These are phyloP conservation scores for Heteromyza rotundicornis DNA, from an alignment of 2,888 invertebrate genomes.

Conservation along the genomic window DNA sequence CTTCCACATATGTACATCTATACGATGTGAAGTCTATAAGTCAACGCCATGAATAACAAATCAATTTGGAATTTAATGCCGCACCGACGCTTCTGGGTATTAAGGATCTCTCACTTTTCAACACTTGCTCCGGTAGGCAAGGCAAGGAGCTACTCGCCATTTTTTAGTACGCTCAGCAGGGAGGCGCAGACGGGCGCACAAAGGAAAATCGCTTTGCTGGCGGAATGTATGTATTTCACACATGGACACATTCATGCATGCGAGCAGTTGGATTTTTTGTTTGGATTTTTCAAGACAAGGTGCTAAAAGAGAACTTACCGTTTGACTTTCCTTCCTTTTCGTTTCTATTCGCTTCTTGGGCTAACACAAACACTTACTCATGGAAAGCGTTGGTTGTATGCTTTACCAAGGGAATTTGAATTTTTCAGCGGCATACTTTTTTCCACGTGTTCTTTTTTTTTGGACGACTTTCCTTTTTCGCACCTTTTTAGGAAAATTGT, in stretches of 20 bases:
- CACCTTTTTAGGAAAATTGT: constrained; percentile 47
- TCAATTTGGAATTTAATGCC: constrained; percentile 51
- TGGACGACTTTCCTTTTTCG: constrained; percentile 35
- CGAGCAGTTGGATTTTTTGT: constrained; percentile 6
- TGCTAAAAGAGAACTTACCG: constrained; percentile 16
- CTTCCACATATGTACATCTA: constrained; percentile 4
- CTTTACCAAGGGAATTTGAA: constrained; percentile 9
- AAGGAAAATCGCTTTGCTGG: neutral
- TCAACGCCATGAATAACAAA: constrained; percentile 58
- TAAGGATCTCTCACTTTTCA: constrained; percentile 14
- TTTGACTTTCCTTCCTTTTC: constrained; percentile 9
- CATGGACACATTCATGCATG: neutral
- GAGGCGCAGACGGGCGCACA: constrained; percentile 33
- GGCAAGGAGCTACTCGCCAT: neutral
- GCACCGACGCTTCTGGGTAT: constrained; percentile 37
- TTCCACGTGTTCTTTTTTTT: too few relatives aligned
- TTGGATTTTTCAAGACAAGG: constrained; percentile 11
- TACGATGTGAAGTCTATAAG: constrained; percentile 43
- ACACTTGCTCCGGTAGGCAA: constrained; percentile 4
- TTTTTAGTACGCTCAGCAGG: too few relatives aligned
- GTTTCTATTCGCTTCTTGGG: neutral
- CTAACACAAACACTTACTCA: too few relatives aligned
- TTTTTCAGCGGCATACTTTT: constrained; percentile 8
- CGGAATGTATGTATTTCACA: constrained; percentile 6
- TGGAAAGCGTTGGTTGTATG: too few relatives aligned